Evolutionary conservation across 1,140 invertebrate species (phyloP).

Genomic region (Drosophila navojoa): DNA sequence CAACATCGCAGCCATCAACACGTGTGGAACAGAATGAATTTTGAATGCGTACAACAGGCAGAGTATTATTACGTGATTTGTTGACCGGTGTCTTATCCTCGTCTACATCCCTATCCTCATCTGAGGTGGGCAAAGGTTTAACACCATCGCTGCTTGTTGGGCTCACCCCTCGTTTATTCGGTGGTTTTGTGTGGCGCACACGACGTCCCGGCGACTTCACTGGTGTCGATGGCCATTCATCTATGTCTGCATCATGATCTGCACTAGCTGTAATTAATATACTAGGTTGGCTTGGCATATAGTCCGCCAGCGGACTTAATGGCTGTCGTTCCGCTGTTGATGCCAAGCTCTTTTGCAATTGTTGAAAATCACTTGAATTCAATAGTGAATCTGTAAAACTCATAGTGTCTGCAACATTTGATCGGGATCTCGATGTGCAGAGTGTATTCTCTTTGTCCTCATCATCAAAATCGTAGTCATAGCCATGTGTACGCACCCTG

Average conservation of each 20-base stretch:
- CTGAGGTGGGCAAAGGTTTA: constrained; percentile 51
- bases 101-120: constrained; percentile 59
- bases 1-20: constrained; percentile 58
- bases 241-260: constrained; percentile 55
- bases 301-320: constrained; percentile 67
- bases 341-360: constrained; percentile 58
- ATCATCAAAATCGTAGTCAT: constrained; percentile 5
- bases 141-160: constrained; percentile 65
- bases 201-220: constrained; percentile 52
- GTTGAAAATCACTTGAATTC: constrained; percentile 65
- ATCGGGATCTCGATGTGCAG: constrained; percentile 44
- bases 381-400: constrained; percentile 76
- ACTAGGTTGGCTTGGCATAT: constrained; percentile 23
- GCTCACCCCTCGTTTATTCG: constrained; percentile 36
- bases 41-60: constrained; percentile 15
- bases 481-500: constrained; percentile 35
- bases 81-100: constrained; percentile 68
- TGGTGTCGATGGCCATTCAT: constrained; percentile 74
- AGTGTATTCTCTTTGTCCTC: constrained; percentile 60
- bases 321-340: constrained; percentile 48
- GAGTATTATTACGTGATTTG: constrained; percentile 36
- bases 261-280: constrained; percentile 46
- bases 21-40: constrained; percentile 67
- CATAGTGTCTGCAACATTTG: constrained; percentile 62
- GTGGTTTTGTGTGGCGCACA: constrained; percentile 56